Evolutionary conservation across 2,797 vertebrate genomes (phyloP).

Genomic region (Betta splendens): DNA sequence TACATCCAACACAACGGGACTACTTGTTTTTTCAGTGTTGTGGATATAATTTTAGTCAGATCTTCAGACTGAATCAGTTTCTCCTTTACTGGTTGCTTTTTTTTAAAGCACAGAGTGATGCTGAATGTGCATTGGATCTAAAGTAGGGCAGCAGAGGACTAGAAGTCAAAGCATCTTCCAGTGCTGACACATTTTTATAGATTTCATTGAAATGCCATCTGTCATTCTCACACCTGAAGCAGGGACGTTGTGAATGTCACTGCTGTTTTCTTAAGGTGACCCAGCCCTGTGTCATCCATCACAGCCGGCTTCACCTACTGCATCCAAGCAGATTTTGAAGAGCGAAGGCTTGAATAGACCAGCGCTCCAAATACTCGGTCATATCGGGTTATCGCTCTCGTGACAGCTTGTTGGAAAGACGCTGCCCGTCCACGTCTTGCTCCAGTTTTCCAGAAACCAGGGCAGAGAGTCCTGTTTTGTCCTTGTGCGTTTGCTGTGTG

Average conservation of each 20-base stretch:
- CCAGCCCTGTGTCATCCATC: conserved; percentile 74
- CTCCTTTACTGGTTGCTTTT: conserved; percentile 13
- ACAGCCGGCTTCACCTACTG: conserved; percentile 50
- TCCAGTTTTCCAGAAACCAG: conserved; percentile 3
- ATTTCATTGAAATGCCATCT: conserved; percentile 73
- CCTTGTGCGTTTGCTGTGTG: background rate
- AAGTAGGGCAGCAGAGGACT: conserved; percentile 44
- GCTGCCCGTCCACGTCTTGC: background rate
- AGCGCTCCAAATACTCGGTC: conserved; percentile 48
- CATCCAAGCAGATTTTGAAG: conserved; percentile 35
- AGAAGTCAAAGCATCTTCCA: conserved; percentile 49
- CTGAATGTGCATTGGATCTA: conserved; percentile 20
- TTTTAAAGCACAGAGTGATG: conserved; percentile 6
- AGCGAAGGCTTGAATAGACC: conserved; percentile 45
- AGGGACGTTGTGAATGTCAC: conserved; percentile 71
- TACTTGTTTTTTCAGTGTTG: too few species aligned
- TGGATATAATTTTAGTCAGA: background rate
- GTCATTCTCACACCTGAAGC: conserved; percentile 63
- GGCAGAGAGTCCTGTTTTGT: background rate
- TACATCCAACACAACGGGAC: too few species aligned
- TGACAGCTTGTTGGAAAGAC: conserved; percentile 16
- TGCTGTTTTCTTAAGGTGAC: conserved; percentile 64
- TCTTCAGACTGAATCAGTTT: background rate
- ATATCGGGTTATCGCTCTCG: conserved; percentile 31
- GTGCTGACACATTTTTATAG: conserved; percentile 63